Evolutionary conservation across 1,140 invertebrate species (phyloP).

Genomic region (Episyrphus balteatus): DNA sequence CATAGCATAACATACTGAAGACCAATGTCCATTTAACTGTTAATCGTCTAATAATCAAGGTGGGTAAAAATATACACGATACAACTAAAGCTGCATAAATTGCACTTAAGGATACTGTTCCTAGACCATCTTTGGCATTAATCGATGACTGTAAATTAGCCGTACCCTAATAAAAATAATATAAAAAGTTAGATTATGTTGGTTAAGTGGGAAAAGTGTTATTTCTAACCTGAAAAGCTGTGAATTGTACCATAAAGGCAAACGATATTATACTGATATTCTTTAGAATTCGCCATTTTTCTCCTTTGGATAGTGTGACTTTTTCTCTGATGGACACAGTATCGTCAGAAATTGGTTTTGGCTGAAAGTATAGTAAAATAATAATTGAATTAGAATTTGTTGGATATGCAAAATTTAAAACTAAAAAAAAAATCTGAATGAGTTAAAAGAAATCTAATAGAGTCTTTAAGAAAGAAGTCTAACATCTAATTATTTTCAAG

Average conservation of each 20-base stretch:
- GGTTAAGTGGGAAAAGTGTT: background rate
- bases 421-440: no score
- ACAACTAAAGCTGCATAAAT: conserved; percentile 82
- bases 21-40: conserved; percentile 94
- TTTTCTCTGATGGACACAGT: conserved; percentile 46
- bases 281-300: conserved; percentile 80
- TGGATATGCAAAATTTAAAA: background rate
- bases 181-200: conserved; percentile 1
- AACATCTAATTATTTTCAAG: no score
- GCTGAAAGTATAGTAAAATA: conserved; percentile 25
- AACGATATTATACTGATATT: conserved; percentile 76
- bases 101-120: conserved; percentile 71
- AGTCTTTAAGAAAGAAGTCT: no score
- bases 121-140: conserved; percentile 70
- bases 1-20: conserved; percentile 82
- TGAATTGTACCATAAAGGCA: conserved; percentile 88
- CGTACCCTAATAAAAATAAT: conserved; percentile 49
- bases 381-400: background rate
- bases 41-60: conserved; percentile 74
- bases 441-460: no score
- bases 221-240: conserved; percentile 58
- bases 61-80: conserved; percentile 87
- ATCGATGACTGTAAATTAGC: conserved; percentile 83
- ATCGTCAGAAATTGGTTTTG: conserved; percentile 35
- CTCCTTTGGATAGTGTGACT: conserved; percentile 60